Base-by-base conservation (phyloP, 2,888 invertebrate genomes). In the Hypomecis punctinalis region DNA sequence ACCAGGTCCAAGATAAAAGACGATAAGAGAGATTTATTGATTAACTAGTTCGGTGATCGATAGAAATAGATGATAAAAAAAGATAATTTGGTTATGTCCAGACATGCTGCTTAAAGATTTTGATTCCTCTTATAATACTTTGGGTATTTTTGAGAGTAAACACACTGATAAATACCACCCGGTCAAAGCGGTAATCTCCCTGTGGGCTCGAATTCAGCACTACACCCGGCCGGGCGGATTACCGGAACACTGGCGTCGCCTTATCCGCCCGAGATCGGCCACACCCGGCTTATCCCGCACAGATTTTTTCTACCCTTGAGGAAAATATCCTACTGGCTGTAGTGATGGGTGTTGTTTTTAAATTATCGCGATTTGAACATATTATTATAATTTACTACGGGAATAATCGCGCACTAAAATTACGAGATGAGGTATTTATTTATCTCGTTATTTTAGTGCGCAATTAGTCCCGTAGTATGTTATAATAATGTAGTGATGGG, bases 231-330 rank as follows among this genome's bases (percentile, higher is more conserved):
- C n/a, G 11, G 13, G 47, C 36, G 57, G 69, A 64, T 68, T 61
- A 60, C 56, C 66, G 78, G 81, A 80, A 52, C 66, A 78, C 76
- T 76, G 72, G 75, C 84, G 87, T 86, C 87, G 79, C 84, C 84
- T 83, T 83, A 84, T 72, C 73, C 81, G 72, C 46, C 54, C 70
- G 68, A 70, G 42, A 66, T 61, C 66, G 55, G 51, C 40, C 61
- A 47, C 52, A 58, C 52, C 67, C 54, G 59, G 77, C 80, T 86
- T 86, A 86, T 82, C 80, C 81, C 59, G 72, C 53, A 73, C 76
- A 81, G 77, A 83, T 82, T 83, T 84, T 85, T 84, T 77, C 65
- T 69, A 59, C 63, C 64, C 63, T 69, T 66, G 71, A 70, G 76
- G 71, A 77, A 82, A 83, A 83, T 80, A 78, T 80, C 62, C 66